These are phyloP conservation scores for Sebastes paucispinis DNA, from an alignment of 2,797 vertebrate species.

Conservation along the genomic window DNA sequence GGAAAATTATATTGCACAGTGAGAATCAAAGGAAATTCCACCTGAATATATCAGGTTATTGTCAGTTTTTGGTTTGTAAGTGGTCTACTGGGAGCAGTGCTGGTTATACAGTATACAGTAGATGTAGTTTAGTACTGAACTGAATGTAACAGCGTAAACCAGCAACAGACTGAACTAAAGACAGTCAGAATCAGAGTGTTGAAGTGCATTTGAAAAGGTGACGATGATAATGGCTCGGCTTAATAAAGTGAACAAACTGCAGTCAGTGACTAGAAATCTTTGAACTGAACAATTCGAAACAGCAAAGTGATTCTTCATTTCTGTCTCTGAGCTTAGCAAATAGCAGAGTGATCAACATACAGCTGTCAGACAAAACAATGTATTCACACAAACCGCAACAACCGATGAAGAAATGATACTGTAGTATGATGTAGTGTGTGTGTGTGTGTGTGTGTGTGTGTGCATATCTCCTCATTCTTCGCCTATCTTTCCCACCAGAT, in stretches of 20 bases:
- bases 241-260: not conserved
- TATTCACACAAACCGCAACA: not conserved
- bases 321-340: not conserved
- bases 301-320: not conserved
- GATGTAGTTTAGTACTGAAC: no score
- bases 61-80: no score
- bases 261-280: not conserved
- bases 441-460: not conserved
- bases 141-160: no score
- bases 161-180: no score
- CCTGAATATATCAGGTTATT: no score
- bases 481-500: conserved; percentile 55
- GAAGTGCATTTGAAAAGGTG: no score
- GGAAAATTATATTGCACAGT: no score
- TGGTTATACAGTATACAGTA: no score
- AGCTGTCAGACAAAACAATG: not conserved
- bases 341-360: not conserved
- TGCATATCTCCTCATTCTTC: not conserved
- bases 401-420: not conserved
- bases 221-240: no score
- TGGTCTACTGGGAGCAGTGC: no score
- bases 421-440: not conserved
- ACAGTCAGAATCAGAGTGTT: no score
- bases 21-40: no score
- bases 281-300: not conserved